A percentile compares a stretch with the other conserved stretches of the same genome.
phyloP scores from a whole-genome alignment of 2,888 invertebrate species.

The Odiellus spinosus region DNA sequence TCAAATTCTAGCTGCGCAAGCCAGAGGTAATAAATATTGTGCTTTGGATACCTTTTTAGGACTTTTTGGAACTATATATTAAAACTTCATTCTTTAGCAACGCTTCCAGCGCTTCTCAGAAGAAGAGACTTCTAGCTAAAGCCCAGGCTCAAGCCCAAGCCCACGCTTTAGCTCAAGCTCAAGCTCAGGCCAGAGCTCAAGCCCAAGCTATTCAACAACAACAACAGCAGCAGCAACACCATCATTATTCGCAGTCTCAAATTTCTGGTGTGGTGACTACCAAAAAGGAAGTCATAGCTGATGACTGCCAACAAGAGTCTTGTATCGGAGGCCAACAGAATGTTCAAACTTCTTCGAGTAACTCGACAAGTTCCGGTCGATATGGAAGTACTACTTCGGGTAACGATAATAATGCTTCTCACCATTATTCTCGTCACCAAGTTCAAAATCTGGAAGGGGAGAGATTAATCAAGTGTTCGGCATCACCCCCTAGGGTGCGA shows the following conservation, averaged over 20 bases:
- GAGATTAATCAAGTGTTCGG: constrained; percentile 19
- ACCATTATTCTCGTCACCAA: constrained; percentile 9
- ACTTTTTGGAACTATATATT: constrained; percentile 2
- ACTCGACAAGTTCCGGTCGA: not conserved
- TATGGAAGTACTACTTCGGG: constrained; percentile 3
- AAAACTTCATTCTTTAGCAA: constrained; percentile 16
- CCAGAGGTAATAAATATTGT: not conserved
- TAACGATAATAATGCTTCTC: not conserved
- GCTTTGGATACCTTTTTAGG: not conserved
- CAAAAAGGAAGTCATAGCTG: not conserved
- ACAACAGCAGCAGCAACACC: constrained; percentile 3
- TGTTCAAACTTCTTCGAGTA: not conserved
- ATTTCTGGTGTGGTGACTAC: not conserved
- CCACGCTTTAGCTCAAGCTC: constrained; percentile 1
- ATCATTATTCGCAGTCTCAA: constrained; percentile 6
- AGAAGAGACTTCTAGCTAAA: constrained; percentile 72
- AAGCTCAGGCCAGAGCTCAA: no score
- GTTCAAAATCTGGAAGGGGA: constrained; percentile 19
- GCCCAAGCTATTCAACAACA: no score
- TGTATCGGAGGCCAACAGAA: not conserved
- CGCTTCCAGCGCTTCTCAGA: constrained; percentile 38
- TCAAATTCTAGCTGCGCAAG: not conserved
- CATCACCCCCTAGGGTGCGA: constrained; percentile 15
- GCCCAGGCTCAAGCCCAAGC: constrained; percentile 48
- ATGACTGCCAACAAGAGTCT: not conserved